A percentile compares a stretch with the other conserved stretches of the same genome.
Conservation (phyloP, 2,888 invertebrate genomes). For the Mythimna lalbum region DNA sequence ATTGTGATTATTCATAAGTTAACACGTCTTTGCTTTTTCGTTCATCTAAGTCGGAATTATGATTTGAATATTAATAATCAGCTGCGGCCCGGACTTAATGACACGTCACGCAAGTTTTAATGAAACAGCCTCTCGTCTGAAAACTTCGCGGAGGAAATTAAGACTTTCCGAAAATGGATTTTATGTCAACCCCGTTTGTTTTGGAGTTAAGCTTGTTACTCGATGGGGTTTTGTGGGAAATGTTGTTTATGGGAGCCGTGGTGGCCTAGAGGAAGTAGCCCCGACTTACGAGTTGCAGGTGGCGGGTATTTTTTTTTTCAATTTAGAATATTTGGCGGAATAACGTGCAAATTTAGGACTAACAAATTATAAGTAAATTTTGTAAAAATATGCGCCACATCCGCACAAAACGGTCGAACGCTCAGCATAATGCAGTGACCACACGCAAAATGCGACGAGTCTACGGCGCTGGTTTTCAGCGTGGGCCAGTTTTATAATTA, state of each 20-base stretch:
- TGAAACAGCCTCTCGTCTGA: conserved; percentile 84
- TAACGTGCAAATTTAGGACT: too few relatives aligned
- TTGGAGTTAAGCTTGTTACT: conserved; percentile 64
- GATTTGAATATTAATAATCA: conserved; percentile 90
- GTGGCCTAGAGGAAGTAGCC: too few relatives aligned
- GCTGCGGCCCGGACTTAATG: conserved; percentile 82
- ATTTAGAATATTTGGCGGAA: too few relatives aligned
- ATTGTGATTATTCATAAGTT: conserved; percentile 81
- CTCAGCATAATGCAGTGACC: too few relatives aligned
- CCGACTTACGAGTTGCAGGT: too few relatives aligned
- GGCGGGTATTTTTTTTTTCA: too few relatives aligned
- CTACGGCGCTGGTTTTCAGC: too few relatives aligned
- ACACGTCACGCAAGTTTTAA: conserved; percentile 89
- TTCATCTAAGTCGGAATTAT: conserved; percentile 80
- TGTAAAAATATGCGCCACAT: too few relatives aligned
- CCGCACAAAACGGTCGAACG: too few relatives aligned
- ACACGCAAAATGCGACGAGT: too few relatives aligned
- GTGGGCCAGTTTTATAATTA: too few relatives aligned
- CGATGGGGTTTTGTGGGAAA: conserved; percentile 34
- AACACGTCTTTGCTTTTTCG: conserved; percentile 86
- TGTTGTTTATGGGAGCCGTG: neutral
- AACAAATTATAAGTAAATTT: too few relatives aligned
- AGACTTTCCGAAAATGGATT: conserved; percentile 80
- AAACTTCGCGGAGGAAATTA: conserved; percentile 83
- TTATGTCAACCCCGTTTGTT: conserved; percentile 71